These are phyloP conservation scores for Sebastes nivosus DNA, from an alignment of 2,797 vertebrate genomes.

Conservation along the genomic window DNA sequence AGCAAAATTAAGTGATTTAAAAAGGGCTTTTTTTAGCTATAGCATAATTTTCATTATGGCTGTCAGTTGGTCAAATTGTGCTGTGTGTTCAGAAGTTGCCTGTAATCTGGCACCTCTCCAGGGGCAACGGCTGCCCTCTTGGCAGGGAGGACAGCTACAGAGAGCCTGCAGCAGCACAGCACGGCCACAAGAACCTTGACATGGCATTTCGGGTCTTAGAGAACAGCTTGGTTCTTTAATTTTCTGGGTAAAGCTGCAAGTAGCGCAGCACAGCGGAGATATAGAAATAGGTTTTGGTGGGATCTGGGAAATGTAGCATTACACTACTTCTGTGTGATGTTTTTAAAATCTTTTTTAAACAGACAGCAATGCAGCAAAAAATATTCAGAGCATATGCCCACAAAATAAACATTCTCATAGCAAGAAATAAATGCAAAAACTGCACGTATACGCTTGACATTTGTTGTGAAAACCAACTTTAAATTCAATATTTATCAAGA, in stretches of 20 bases:
- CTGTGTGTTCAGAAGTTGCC: slow-evolving; percentile 47
- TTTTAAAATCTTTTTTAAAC: not conserved
- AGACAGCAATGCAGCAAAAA: not conserved
- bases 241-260: slow-evolving; percentile 5
- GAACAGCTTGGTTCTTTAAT: slow-evolving; percentile 15
- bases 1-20: slow-evolving; percentile 20
- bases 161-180: slow-evolving; percentile 38
- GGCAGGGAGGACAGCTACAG: slow-evolving; percentile 1
- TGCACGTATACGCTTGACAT: not conserved
- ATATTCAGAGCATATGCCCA: not conserved
- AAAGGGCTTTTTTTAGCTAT: slow-evolving; percentile 7
- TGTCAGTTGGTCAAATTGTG: slow-evolving; percentile 42
- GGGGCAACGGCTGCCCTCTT: slow-evolving; percentile 44
- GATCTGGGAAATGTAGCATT: not conserved
- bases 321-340: not conserved
- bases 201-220: slow-evolving; percentile 39
- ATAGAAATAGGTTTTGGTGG: not conserved
- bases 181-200: slow-evolving; percentile 27
- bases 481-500: not conserved
- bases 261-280: not conserved
- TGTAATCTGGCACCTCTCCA: slow-evolving; percentile 61
- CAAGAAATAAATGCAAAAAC: not conserved
- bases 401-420: not conserved
- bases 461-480: not conserved
- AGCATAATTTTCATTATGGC: slow-evolving; percentile 42